Conservation (phyloP, 2,797 vertebrate genomes). For the Gymnothorax javanicus region DNA sequence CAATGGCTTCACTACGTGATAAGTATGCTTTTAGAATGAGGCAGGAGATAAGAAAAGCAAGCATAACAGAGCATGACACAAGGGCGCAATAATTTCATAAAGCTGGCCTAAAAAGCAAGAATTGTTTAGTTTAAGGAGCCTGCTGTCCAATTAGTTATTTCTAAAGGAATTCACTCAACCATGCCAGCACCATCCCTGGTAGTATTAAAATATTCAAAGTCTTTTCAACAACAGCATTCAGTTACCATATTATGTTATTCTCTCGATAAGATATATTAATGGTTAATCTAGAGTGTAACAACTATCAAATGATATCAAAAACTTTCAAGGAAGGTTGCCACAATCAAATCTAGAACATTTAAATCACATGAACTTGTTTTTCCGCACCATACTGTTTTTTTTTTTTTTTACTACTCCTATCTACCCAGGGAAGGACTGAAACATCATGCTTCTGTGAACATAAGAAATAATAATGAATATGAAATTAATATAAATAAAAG, state of each 20-base stretch:
- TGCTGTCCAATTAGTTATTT: background rate
- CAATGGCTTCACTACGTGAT: background rate
- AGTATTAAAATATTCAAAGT: background rate
- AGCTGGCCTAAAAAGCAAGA: background rate
- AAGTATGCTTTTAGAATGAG: background rate
- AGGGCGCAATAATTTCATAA: background rate
- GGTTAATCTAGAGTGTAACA: background rate
- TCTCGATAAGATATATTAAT: background rate
- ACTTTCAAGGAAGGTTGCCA: too few species aligned
- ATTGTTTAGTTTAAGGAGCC: background rate
- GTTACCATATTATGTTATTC: background rate
- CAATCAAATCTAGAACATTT: background rate
- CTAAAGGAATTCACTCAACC: too few species aligned
- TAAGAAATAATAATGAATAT: background rate
- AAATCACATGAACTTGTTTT: background rate
- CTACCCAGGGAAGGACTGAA: background rate
- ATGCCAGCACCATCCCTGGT: background rate
- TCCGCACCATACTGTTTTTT: background rate
- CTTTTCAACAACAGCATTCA: background rate
- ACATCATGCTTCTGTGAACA: background rate
- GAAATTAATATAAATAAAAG: background rate
- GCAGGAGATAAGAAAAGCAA: constrained; percentile 13
- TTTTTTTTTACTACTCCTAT: background rate
- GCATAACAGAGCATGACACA: background rate
- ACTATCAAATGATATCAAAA: background rate